Percentiles rank a stretch among this genome's conserved stretches.
Evolutionary conservation across 2,113 vertebrate genomes (phyloP).

Genomic region (Eptesicus fuscus): DNA sequence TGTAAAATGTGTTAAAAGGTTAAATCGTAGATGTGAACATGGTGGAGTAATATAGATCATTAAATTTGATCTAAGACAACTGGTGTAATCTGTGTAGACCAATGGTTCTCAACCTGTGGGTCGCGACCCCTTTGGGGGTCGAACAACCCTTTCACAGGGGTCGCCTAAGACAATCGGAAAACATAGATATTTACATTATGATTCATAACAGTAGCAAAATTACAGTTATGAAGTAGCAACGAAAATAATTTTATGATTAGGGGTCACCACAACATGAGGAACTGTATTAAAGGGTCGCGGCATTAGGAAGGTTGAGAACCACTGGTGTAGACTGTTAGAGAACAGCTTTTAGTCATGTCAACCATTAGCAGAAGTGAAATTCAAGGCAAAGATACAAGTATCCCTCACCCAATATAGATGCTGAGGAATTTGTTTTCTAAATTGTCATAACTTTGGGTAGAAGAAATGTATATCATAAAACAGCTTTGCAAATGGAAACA

Average conservation of each 20-base stretch:
- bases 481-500: background rate
- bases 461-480: background rate
- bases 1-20: background rate
- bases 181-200: too few species aligned
- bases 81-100: background rate
- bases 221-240: too few species aligned
- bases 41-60: background rate
- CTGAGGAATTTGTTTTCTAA: background rate
- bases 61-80: background rate
- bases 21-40: background rate
- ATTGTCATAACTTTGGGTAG: background rate
- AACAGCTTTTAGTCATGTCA: background rate
- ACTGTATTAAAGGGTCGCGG: too few species aligned
- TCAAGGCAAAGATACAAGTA: background rate
- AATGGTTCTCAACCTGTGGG: too few species aligned
- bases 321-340: background rate
- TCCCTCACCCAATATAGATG: background rate
- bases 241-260: too few species aligned
- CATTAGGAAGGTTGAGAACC: too few species aligned
- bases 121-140: too few species aligned
- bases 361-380: background rate
- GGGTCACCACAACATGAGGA: too few species aligned
- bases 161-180: too few species aligned
- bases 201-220: too few species aligned
- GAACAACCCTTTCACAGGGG: too few species aligned